phyloP scores from a whole-genome alignment of 2,888 invertebrate genomes.

The Leptarthrus brevirostris region DNA sequence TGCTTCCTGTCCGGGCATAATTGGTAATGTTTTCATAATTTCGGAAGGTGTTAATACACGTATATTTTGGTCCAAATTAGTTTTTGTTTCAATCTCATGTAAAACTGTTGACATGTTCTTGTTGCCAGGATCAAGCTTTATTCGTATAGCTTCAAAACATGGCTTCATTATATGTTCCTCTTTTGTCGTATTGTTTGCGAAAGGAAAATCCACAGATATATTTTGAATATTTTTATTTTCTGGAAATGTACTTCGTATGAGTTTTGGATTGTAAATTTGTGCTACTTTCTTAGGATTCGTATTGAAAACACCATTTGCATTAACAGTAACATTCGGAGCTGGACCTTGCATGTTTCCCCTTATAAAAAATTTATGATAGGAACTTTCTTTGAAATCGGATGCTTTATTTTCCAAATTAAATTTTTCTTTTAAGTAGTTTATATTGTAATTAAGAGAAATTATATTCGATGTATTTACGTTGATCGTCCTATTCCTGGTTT shows the following conservation, averaged over 20 bases:
- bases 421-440: slow-evolving; percentile 25
- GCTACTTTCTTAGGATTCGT: slow-evolving; percentile 55
- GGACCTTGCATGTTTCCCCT: slow-evolving; percentile 66
- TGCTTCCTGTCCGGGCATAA: slow-evolving; percentile 68
- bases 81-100: slow-evolving; percentile 30
- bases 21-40: slow-evolving; percentile 91
- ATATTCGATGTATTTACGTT: slow-evolving; percentile 18
- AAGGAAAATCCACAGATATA: slow-evolving; percentile 21
- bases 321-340: slow-evolving; percentile 77
- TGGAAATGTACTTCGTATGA: neutral
- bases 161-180: slow-evolving; percentile 16
- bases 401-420: slow-evolving; percentile 32
- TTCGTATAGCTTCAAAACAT: slow-evolving; percentile 11
- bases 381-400: slow-evolving; percentile 29
- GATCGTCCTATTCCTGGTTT: slow-evolving; percentile 10
- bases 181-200: neutral
- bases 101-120: slow-evolving; percentile 14
- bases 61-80: slow-evolving; percentile 78
- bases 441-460: slow-evolving; percentile 34
- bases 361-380: slow-evolving; percentile 34
- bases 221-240: slow-evolving; percentile 16
- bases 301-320: slow-evolving; percentile 69
- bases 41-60: slow-evolving; percentile 89
- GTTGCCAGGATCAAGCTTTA: slow-evolving; percentile 17
- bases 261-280: slow-evolving; percentile 33